phyloP scores from a whole-genome alignment of 2,888 invertebrate genomes.

The Chrysopilus asiliformis region DNA sequence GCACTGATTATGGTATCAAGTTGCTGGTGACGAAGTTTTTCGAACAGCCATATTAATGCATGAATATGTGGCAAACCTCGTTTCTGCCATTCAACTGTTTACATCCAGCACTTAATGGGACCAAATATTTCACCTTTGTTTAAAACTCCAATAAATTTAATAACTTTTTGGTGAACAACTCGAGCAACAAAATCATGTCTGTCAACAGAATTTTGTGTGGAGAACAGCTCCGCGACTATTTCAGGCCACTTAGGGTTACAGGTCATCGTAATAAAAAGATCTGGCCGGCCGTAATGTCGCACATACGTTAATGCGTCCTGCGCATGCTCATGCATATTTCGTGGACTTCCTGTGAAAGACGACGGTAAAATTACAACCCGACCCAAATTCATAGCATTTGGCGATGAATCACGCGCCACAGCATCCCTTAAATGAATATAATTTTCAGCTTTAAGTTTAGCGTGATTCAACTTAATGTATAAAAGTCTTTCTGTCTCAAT shows the following conservation, averaged over 20 bases:
- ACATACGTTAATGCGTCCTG: constrained; percentile 18
- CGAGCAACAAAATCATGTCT: constrained; percentile 2
- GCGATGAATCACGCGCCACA: no score
- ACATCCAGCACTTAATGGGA: no score
- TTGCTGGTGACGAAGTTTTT: constrained; percentile 13
- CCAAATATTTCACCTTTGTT: no score
- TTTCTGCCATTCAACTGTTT: no score
- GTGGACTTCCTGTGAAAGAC: neutral
- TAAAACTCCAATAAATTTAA: no score
- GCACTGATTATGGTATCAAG: constrained; percentile 15
- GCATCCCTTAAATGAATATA: no score
- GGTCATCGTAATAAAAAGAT: constrained; percentile 15
- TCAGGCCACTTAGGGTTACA: constrained; percentile 5
- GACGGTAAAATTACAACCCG: neutral
- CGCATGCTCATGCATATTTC: constrained; percentile 16
- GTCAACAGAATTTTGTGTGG: neutral
- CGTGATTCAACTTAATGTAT: neutral
- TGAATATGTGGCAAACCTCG: no score
- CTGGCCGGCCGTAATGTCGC: constrained; percentile 15
- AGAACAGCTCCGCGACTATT: neutral
- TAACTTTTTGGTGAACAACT: constrained; percentile 1
- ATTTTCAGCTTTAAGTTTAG: neutral
- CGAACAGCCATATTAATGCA: constrained; percentile 19
- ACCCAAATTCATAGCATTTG: neutral
- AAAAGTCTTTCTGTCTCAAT: neutral